phyloP scores from a whole-genome alignment of 2,113 vertebrate species.

The Ovibos moschatus region DNA sequence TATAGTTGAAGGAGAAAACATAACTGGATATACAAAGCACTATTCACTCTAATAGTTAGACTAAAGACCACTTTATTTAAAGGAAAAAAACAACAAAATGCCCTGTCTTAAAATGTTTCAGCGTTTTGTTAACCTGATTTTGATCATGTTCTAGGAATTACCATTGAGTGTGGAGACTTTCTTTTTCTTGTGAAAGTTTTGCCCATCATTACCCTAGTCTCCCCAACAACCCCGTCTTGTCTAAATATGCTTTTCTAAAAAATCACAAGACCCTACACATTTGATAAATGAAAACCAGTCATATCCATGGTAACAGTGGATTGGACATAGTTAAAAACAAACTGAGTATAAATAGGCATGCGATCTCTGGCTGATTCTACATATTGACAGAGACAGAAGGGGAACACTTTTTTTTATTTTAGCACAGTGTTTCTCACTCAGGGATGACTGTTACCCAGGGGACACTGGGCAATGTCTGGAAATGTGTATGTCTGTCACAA shows the following conservation, averaged over 20 bases:
- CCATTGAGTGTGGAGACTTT: neutral
- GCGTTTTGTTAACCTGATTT: neutral
- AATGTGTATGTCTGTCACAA: neutral
- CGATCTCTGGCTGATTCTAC: neutral
- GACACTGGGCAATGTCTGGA: neutral
- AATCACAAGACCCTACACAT: neutral
- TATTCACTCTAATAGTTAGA: neutral
- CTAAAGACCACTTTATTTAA: neutral
- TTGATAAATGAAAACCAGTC: constrained; percentile 16
- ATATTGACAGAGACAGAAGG: neutral
- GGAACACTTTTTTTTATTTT: neutral
- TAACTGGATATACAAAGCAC: neutral
- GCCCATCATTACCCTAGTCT: neutral
- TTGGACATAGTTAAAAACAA: neutral
- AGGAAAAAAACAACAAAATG: neutral
- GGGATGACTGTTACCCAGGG: neutral
- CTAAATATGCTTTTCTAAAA: neutral
- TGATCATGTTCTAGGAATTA: neutral
- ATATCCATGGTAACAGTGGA: neutral
- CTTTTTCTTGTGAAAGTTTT: neutral
- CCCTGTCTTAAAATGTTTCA: neutral
- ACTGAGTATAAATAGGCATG: neutral
- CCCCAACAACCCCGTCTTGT: neutral
- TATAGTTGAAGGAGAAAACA: neutral
- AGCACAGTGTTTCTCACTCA: neutral